phyloP scores from a whole-genome alignment of 1,140 invertebrate species.

The Caenorhabditis briggsae region DNA sequence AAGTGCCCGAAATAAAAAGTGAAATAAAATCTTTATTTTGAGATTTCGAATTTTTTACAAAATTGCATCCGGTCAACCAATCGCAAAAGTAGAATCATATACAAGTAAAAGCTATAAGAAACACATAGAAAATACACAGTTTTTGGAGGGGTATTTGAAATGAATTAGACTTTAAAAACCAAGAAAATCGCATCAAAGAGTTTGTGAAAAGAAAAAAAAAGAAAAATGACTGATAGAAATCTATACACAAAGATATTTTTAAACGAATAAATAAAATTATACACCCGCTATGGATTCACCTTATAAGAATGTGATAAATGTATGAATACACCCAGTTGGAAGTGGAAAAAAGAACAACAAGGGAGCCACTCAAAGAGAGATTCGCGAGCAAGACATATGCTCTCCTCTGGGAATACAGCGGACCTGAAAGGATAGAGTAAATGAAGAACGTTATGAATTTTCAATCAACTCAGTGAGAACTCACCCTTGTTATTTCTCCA shows the following conservation, averaged over 20 bases:
- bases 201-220: neutral
- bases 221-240: too few species aligned
- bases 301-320: slow-evolving; percentile 2
- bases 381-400: slow-evolving; percentile 27
- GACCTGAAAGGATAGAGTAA: slow-evolving; percentile 33
- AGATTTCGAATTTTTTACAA: neutral
- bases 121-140: slow-evolving; percentile 18
- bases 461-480: neutral
- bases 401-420: slow-evolving; percentile 46
- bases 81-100: slow-evolving; percentile 16
- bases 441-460: neutral
- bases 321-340: slow-evolving; percentile 7
- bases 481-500: slow-evolving; percentile 53
- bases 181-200: neutral
- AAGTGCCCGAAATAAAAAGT: neutral
- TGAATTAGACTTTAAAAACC: too few species aligned
- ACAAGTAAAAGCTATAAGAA: slow-evolving; percentile 47
- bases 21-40: slow-evolving; percentile 2
- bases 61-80: slow-evolving; percentile 33
- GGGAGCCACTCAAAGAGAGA: neutral
- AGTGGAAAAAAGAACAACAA: neutral
- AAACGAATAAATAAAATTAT: neutral
- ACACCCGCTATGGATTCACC: slow-evolving; percentile 18
- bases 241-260: too few species aligned
- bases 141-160: neutral